These are phyloP conservation scores for Wasmannia auropunctata DNA, from an alignment of 1,140 invertebrate genomes.

Conservation along the genomic window DNA sequence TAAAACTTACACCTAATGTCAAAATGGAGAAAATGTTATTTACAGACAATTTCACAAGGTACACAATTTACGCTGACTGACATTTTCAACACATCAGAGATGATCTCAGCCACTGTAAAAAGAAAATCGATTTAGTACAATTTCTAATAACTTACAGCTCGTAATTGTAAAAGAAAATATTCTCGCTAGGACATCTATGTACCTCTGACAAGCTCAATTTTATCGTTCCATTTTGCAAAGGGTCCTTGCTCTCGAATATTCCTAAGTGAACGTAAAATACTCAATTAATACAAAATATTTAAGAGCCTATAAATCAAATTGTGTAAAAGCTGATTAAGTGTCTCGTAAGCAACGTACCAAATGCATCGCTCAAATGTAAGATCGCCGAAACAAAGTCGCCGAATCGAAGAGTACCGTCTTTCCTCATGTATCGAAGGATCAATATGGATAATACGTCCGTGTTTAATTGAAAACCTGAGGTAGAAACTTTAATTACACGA, in stretches of 20 bases:
- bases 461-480: constrained; percentile 91
- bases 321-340: not conserved
- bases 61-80: constrained; percentile 58
- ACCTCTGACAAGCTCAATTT: constrained; percentile 93
- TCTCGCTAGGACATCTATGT: constrained; percentile 72
- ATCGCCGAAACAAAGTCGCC: constrained; percentile 97
- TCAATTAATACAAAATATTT: not conserved
- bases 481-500: not conserved
- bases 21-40: constrained; percentile 75
- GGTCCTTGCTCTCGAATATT: constrained; percentile 93
- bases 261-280: constrained; percentile 83
- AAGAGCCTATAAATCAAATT: no score
- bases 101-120: constrained; percentile 91
- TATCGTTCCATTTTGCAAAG: constrained; percentile 92
- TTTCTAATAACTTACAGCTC: not conserved
- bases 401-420: constrained; percentile 96
- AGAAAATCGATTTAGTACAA: constrained; percentile 66
- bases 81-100: constrained; percentile 89
- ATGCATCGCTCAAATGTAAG: constrained; percentile 94
- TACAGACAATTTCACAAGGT: constrained; percentile 76
- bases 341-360: constrained; percentile 86
- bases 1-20: constrained; percentile 72
- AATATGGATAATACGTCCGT: constrained; percentile 93
- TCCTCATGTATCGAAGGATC: constrained; percentile 95
- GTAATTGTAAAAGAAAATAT: not conserved